A percentile compares a stretch with the other conserved stretches of the same genome.
Evolutionary conservation across 2,113 vertebrate genomes (phyloP).

Genomic region (Charadrius vociferus): DNA sequence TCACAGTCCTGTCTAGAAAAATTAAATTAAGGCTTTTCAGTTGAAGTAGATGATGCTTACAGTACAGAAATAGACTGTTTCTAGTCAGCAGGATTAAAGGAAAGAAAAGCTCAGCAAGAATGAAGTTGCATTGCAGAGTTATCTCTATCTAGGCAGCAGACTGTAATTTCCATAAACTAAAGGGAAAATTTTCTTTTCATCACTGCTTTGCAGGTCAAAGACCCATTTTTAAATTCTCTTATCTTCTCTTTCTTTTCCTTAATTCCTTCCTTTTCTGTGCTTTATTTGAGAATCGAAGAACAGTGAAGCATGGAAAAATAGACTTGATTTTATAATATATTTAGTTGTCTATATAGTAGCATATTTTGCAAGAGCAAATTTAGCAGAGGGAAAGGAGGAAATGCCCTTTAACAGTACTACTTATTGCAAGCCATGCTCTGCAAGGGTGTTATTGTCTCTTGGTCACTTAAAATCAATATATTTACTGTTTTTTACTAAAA

Average conservation of each 20-base stretch:
- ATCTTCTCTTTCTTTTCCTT: not conserved
- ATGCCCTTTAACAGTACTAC: not conserved
- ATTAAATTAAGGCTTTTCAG: slow-evolving; percentile 57
- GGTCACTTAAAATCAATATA: not conserved
- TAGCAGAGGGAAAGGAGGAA: not conserved
- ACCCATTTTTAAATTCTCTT: not conserved
- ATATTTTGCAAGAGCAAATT: not conserved
- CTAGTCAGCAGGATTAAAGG: slow-evolving; percentile 36
- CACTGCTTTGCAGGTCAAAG: slow-evolving; percentile 15
- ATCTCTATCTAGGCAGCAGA: slow-evolving; percentile 38
- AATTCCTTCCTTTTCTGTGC: not conserved
- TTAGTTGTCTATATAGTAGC: not conserved
- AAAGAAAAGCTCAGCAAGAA: slow-evolving; percentile 57
- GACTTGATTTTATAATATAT: not conserved
- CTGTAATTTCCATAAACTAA: slow-evolving; percentile 31
- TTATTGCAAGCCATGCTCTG: not conserved
- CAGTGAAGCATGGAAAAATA: not conserved
- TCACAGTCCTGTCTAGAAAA: slow-evolving; percentile 19
- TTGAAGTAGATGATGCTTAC: slow-evolving; percentile 24
- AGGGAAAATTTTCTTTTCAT: not conserved
- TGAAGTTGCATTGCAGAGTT: not conserved
- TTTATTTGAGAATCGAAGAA: not conserved
- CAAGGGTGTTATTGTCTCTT: not conserved
- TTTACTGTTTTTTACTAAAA: not conserved
- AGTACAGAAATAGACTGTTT: slow-evolving; percentile 55